These are phyloP conservation scores for Salvator merianae DNA, from an alignment of 2,113 vertebrate species.

Conservation along the genomic window DNA sequence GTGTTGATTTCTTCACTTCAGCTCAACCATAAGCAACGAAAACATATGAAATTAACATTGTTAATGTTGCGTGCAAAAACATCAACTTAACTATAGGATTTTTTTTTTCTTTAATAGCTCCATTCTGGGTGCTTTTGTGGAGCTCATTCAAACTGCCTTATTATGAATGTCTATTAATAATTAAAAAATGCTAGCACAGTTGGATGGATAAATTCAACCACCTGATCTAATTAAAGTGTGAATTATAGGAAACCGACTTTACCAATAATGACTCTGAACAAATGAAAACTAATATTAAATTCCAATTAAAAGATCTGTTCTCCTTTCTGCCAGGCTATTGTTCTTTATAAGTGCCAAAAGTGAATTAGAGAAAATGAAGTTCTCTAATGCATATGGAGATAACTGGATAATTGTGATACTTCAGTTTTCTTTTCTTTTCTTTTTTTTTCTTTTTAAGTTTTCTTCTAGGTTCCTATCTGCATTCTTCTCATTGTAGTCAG, in stretches of 20 bases:
- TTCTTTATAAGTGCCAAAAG: background rate
- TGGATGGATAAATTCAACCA: background rate
- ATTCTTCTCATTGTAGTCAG: background rate
- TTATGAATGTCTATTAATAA: constrained; percentile 14
- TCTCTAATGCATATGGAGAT: background rate
- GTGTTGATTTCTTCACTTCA: background rate
- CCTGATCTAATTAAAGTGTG: constrained; percentile 19
- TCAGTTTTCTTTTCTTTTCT: no score
- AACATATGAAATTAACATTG: background rate
- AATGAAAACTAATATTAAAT: constrained; percentile 14
- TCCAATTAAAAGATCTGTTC: constrained; percentile 22
- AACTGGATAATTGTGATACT: no score
- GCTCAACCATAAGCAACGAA: background rate
- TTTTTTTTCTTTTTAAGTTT: no score
- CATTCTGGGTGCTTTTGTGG: background rate
- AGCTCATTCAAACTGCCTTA: constrained; percentile 4
- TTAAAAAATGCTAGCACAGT: constrained; percentile 2
- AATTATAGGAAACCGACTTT: constrained; percentile 7
- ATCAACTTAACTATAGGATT: background rate
- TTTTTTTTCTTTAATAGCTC: background rate
- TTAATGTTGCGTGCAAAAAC: background rate
- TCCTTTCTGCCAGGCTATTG: background rate
- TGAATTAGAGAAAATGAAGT: background rate
- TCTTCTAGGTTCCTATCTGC: no score
- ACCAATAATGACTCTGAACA: background rate